phyloP scores from a whole-genome alignment of 2,888 invertebrate genomes.

The Hydraecia micacea region DNA sequence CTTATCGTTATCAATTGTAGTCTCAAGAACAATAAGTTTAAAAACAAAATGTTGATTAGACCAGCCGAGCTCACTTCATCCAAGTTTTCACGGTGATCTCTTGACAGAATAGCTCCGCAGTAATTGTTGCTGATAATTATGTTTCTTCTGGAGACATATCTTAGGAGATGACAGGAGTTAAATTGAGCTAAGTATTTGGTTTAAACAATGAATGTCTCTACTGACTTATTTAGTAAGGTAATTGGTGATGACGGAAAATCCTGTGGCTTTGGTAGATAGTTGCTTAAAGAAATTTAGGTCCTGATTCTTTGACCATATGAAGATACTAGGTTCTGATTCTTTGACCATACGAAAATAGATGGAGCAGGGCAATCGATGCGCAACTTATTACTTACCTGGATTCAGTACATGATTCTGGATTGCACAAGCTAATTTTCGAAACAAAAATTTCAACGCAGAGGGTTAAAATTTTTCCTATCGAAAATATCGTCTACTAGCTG shows the following conservation, averaged over 20 bases:
- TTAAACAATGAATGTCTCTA: constrained; percentile 31
- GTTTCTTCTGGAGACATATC: constrained; percentile 43
- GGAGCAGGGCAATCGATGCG: no score
- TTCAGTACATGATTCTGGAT: no score
- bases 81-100: no score
- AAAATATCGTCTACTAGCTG: no score
- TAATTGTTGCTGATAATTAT: constrained; percentile 62
- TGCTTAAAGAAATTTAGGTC: background rate
- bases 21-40: constrained; percentile 75
- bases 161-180: constrained; percentile 19
- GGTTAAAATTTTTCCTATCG: no score
- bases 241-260: background rate
- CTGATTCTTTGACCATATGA: no score
- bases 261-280: background rate
- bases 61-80: constrained; percentile 31
- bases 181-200: constrained; percentile 31
- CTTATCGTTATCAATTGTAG: constrained; percentile 72
- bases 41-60: constrained; percentile 74
- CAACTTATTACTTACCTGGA: no score
- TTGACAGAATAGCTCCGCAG: background rate
- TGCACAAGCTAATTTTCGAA: no score
- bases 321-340: no score
- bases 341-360: no score
- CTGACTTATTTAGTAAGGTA: background rate
- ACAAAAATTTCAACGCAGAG: no score